phyloP scores from a whole-genome alignment of 2,888 invertebrate species.

The Ornithoptera priamus region DNA sequence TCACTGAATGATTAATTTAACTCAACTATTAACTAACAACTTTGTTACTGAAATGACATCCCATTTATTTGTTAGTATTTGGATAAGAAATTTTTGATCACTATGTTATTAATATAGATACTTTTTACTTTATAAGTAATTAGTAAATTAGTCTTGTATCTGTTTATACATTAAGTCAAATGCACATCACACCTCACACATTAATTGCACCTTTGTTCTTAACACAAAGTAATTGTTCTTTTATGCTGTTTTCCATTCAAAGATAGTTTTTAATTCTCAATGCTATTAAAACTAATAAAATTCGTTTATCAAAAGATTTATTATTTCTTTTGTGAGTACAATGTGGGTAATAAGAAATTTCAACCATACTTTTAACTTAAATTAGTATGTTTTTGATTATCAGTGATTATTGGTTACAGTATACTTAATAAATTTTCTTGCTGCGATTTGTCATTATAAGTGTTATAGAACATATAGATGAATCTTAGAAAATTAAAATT shows the following conservation, averaged over 20 bases:
- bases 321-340: conserved; percentile 1
- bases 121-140: too few species aligned
- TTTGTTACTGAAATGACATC: too few species aligned
- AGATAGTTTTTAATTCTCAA: neutral
- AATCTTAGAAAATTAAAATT: neutral
- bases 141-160: neutral
- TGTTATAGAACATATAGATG: neutral
- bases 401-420: neutral
- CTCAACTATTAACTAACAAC: too few species aligned
- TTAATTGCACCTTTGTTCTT: conserved; percentile 19
- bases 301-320: neutral
- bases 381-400: neutral
- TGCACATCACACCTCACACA: neutral
- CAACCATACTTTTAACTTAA: neutral
- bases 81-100: neutral
- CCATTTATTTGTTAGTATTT: neutral
- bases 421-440: neutral
- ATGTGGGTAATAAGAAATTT: neutral
- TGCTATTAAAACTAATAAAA: neutral
- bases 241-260: conserved; percentile 3
- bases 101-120: neutral
- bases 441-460: neutral
- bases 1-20: too few species aligned
- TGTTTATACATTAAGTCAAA: neutral
- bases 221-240: conserved; percentile 23